Base-by-base conservation (phyloP, 2,797 vertebrate genomes). In the Enteromius argenteus region DNA sequence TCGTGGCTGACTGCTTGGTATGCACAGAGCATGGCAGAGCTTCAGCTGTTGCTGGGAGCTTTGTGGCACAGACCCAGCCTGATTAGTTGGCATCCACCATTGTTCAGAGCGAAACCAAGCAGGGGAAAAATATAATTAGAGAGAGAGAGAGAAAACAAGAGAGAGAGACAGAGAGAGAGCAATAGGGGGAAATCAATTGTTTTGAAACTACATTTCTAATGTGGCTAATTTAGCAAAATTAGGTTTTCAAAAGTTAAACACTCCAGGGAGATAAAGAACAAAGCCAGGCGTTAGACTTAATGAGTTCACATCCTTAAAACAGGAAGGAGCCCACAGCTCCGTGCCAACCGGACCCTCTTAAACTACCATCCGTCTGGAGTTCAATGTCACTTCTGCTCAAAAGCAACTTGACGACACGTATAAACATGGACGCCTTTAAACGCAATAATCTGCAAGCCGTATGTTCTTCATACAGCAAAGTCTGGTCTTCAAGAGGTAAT, bases 1-100 rank as follows among this genome's bases (percentile, higher is more conserved):
- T 95, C 94, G 96, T 93, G 96, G 96, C 95, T 94, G 92, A 91
- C 93, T 94, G 93, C 91, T 95, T 95, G 93, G 95, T 95, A 95
- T 95, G 94, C 94, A 94, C 80, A 86, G 90, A 91, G 92, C 92
- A 93, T 84, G 91, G 92, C 91, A 85, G 91, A 90, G 90, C 90
- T 93, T 94, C 95, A 95, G 94, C 95, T 96, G 96, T 96, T 96
- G 93, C 95, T 94, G 84, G 94, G 96, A 93, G 93, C 92, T 94
- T 94, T 91, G 94, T 93, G 94, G 94, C 93, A 95, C 81, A 92
- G 94, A 91, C 93, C 92, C 95, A 94, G 93, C 93, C 93, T 96
- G 95, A 97, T 97, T 96, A 96, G 94, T 94, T 90, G 84, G 94
- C 96, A 95, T 94, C 92, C 89, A 90, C 90, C 93, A 94, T 94